Base-by-base conservation (phyloP, 2,888 invertebrate genomes). In the Xylophagus ater region DNA sequence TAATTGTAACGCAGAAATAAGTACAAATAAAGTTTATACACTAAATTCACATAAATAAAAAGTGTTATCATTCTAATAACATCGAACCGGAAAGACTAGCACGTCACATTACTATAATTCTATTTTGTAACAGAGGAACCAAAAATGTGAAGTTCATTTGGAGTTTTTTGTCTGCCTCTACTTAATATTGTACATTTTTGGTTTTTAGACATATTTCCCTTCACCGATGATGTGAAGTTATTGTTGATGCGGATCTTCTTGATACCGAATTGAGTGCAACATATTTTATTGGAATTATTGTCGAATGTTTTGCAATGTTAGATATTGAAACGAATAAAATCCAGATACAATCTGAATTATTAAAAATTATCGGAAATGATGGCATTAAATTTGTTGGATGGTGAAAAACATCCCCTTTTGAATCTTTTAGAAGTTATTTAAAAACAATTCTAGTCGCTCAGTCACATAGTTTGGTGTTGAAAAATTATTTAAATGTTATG, bases 281-380 rank as follows among this genome's bases (percentile, higher is more conserved):
- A 47, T 74, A 79, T 55, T 82, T 79, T 45, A 78, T 89, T 55
- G 79, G 84, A 53, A 76, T 84, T 51, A 72, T 90, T 29, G 76
- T 90, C 0, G 88, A 92, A 58, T 89, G 90, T 45, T 72, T 93
- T 36, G 84, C 81, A 10, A 74, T 85, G 42, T 65, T 93, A 45
- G 81, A 82, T 15, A 74, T 90, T 24, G 87, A 89, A 70, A 79
- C 77, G 56, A 74, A 90, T 51, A 83, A 85, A 63, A 74, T 78
- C 25, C 78, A 84, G 60, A 87, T 90, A 64, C 85, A 88, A 60
- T 75, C 76, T 12, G 87, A 90, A 53, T 61, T 92, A 1, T 65
- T 85, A 12, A 76, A 79, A 48, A 82, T 92, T 29, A 81, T 90
- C 36, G 79, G 81, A 84, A 47, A 73, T 90, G 37, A 74, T 72